phyloP scores from a whole-genome alignment of 2,888 invertebrate species.

The Mechanitis mazaeus region DNA sequence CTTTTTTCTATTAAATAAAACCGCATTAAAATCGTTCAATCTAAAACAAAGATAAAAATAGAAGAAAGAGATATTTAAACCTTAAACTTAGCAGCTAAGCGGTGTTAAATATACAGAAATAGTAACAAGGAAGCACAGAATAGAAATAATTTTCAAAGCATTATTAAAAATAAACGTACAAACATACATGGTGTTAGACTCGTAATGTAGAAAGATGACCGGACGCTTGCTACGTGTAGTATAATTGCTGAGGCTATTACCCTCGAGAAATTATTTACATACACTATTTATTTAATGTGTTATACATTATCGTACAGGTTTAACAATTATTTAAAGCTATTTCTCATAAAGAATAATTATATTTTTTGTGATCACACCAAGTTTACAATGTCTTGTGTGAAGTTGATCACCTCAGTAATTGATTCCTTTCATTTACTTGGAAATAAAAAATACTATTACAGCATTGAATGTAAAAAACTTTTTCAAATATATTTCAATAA shows the following conservation, averaged over 20 bases:
- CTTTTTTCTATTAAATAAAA: no score
- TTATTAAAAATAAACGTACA: slow-evolving; percentile 7
- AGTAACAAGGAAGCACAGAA: background rate
- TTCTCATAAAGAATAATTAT: slow-evolving; percentile 15
- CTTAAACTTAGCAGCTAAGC: no score
- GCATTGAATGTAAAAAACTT: no score
- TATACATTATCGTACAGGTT: slow-evolving; percentile 26
- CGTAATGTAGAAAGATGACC: slow-evolving; percentile 38
- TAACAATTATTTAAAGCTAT: slow-evolving; percentile 21
- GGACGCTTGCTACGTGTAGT: slow-evolving; percentile 38
- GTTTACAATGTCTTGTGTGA: slow-evolving; percentile 3
- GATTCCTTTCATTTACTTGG: background rate
- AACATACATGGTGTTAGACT: slow-evolving; percentile 18
- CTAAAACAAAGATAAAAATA: no score
- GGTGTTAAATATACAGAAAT: no score
- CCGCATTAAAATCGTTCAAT: no score
- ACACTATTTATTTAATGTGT: slow-evolving; percentile 26
- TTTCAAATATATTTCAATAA: no score
- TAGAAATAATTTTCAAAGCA: background rate
- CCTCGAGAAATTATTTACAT: slow-evolving; percentile 24
- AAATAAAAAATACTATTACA: background rate
- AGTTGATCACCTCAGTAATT: background rate
- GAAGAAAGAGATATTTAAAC: no score
- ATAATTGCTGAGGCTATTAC: slow-evolving; percentile 40
- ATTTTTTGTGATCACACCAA: slow-evolving; percentile 9